phyloP scores from a whole-genome alignment of 2,113 vertebrate species.

The Bothrops jararaca region DNA sequence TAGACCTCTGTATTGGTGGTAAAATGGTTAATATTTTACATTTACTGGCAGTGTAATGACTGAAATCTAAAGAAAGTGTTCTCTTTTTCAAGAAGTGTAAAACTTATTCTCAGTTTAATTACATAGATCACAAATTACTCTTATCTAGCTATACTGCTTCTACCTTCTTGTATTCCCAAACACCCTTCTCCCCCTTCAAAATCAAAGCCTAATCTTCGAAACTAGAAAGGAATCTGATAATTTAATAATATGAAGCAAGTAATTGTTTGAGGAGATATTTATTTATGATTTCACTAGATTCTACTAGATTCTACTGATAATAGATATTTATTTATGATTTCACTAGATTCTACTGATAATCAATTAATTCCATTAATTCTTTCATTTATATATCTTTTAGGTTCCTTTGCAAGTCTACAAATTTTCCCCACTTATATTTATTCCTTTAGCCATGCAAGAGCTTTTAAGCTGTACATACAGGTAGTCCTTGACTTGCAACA shows the following conservation, averaged over 20 bases:
- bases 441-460: conserved; percentile 43
- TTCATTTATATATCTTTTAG: conserved; percentile 58
- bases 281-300: conserved; percentile 73
- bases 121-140: conserved; percentile 68
- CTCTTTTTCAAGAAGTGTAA: conserved; percentile 52
- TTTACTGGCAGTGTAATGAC: conserved; percentile 60
- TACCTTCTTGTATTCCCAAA: conserved; percentile 51
- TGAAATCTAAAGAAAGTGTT: conserved; percentile 68
- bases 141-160: conserved; percentile 37
- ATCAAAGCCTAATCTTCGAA: conserved; percentile 49
- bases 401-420: conserved; percentile 51
- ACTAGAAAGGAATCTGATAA: conserved; percentile 67
- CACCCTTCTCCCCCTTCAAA: conserved; percentile 52
- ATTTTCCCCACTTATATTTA: conserved; percentile 34
- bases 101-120: conserved; percentile 71
- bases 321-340: conserved; percentile 71
- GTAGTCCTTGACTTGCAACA: not conserved
- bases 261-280: conserved; percentile 65
- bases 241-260: conserved; percentile 66
- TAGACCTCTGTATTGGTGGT: conserved; percentile 39
- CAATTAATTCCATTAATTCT: conserved; percentile 68
- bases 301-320: conserved; percentile 60
- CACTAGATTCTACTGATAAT: conserved; percentile 65
- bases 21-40: conserved; percentile 54
- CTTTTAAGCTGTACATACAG: conserved; percentile 31